Percentiles rank a stretch among this genome's conserved stretches.
Evolutionary conservation across 2,888 invertebrate genomes (phyloP).

Genomic region (Malthinus seriepunctatus): DNA sequence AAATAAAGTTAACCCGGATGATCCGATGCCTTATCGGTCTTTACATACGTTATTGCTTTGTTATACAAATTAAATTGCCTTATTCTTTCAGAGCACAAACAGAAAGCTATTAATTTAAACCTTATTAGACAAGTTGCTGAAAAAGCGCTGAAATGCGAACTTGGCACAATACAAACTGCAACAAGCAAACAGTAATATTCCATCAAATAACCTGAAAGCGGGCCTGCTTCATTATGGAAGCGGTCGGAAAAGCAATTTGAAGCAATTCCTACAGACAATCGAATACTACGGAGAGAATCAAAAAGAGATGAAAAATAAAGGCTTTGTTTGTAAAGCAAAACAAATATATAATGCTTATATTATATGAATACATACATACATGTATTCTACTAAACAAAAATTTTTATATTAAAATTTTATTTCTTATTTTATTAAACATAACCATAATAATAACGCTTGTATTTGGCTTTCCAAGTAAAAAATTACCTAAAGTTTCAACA

Average conservation of each 20-base stretch:
- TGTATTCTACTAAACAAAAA: slow-evolving; percentile 2
- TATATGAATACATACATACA: background rate
- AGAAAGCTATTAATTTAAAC: slow-evolving; percentile 14
- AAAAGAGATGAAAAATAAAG: slow-evolving; percentile 46
- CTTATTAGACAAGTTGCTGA: slow-evolving; percentile 12
- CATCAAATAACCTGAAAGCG: slow-evolving; percentile 51
- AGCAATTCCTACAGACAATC: slow-evolving; percentile 53
- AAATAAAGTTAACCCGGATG: too few relatives aligned
- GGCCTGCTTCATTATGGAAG: slow-evolving; percentile 50
- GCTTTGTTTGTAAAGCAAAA: slow-evolving; percentile 42
- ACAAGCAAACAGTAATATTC: slow-evolving; percentile 54
- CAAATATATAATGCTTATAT: slow-evolving; percentile 35
- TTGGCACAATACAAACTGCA: slow-evolving; percentile 30
- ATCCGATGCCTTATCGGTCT: background rate
- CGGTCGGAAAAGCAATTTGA: slow-evolving; percentile 52
- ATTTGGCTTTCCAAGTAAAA: too few relatives aligned
- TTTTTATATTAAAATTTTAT: slow-evolving; percentile 4
- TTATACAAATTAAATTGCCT: slow-evolving; percentile 7
- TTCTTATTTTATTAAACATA: too few relatives aligned
- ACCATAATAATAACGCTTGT: too few relatives aligned
- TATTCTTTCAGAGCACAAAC: slow-evolving; percentile 3
- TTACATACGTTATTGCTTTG: slow-evolving; percentile 15
- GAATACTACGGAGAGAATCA: slow-evolving; percentile 46
- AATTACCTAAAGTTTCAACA: too few relatives aligned
- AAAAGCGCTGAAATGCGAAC: slow-evolving; percentile 17